A percentile compares a stretch with the other conserved stretches of the same genome.
These are phyloP conservation scores for Alosa sapidissima DNA, from an alignment of 2,797 vertebrate genomes.

Conservation along the genomic window DNA sequence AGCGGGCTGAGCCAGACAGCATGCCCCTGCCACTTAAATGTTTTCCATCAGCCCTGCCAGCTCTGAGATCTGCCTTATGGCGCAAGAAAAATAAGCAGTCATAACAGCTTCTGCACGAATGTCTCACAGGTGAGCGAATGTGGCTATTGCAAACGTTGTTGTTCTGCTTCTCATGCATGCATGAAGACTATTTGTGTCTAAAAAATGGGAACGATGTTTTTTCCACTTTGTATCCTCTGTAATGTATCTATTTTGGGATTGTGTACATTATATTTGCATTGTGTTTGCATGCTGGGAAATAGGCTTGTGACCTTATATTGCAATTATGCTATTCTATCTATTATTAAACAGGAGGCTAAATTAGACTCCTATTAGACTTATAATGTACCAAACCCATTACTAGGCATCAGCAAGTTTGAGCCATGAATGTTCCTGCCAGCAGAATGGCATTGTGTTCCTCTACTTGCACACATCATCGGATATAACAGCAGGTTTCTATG, in stretches of 20 bases:
- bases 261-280: not conserved
- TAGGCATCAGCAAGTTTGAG: not conserved
- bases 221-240: too few species aligned
- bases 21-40: not conserved
- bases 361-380: not conserved
- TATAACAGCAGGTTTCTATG: conserved; percentile 5
- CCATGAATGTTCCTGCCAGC: not conserved
- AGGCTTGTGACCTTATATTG: not conserved
- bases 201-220: not conserved
- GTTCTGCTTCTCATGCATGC: not conserved
- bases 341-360: not conserved
- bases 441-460: not conserved
- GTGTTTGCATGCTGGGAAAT: not conserved
- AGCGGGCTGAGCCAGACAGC: not conserved
- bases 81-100: not conserved
- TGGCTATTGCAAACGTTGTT: not conserved
- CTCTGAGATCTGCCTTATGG: conserved; percentile 3
- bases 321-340: not conserved
- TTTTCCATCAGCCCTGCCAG: conserved; percentile 5
- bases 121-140: not conserved
- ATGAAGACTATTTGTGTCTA: not conserved
- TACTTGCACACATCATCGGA: conserved; percentile 9
- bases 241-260: not conserved
- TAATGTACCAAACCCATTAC: conserved; percentile 2
- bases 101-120: not conserved